Conservation (phyloP, 2,888 invertebrate species). For the Gari tellinella region DNA sequence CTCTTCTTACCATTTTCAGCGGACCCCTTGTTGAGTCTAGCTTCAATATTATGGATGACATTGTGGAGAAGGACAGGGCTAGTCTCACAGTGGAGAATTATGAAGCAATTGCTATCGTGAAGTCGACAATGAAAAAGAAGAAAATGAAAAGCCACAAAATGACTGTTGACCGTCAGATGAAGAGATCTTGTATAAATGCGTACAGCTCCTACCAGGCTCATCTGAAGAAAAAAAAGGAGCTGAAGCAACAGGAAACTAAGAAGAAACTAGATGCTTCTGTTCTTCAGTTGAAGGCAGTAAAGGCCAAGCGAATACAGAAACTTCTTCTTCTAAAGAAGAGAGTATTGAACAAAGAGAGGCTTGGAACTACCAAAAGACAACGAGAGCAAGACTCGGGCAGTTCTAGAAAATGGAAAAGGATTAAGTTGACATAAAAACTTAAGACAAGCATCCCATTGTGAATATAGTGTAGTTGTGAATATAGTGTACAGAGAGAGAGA, state of each 20-base stretch:
- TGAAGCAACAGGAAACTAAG: not conserved
- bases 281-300: slow-evolving; percentile 4
- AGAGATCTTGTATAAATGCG: slow-evolving; percentile 14
- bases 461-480: not conserved
- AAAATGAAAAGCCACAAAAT: slow-evolving; percentile 11
- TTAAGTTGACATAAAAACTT: not conserved
- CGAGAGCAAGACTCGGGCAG: slow-evolving; percentile 1
- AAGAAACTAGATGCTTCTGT: slow-evolving; percentile 1
- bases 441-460: not conserved
- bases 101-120: slow-evolving; percentile 18
- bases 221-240: slow-evolving; percentile 15
- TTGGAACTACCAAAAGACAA: slow-evolving; percentile 2
- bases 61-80: slow-evolving; percentile 24
- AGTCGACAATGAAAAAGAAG: slow-evolving; percentile 14
- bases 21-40: slow-evolving; percentile 20
- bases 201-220: slow-evolving; percentile 8
- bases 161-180: slow-evolving; percentile 9
- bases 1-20: slow-evolving; percentile 28
- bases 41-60: slow-evolving; percentile 34
- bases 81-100: slow-evolving; percentile 24
- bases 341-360: slow-evolving; percentile 1
- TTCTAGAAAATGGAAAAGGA: slow-evolving; percentile 13
- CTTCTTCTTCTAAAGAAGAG: slow-evolving; percentile 4
- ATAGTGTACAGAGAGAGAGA: no score
- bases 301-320: slow-evolving; percentile 6